Percentiles rank a stretch among this genome's conserved stretches.
These are phyloP conservation scores for Melieria crassipennis DNA, from an alignment of 2,888 invertebrate species.

Conservation along the genomic window DNA sequence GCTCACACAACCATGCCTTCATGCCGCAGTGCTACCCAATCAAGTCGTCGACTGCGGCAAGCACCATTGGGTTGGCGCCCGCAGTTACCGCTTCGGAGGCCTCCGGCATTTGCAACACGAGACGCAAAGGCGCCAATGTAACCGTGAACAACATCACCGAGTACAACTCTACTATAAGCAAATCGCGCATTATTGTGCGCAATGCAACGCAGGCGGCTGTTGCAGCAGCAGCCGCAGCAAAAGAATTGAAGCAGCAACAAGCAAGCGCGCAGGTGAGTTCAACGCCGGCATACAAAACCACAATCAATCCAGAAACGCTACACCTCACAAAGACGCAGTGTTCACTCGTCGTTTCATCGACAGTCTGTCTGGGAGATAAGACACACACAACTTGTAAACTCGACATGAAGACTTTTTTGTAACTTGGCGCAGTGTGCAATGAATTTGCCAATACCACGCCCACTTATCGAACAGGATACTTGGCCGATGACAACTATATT, in stretches of 20 bases:
- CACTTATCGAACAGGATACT: no score
- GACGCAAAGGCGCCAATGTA: constrained; percentile 16
- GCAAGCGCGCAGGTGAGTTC: constrained; percentile 50
- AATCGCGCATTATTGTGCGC: constrained; percentile 37
- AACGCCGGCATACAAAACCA: no score
- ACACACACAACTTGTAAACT: no score
- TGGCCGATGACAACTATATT: no score
- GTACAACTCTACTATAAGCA: constrained; percentile 2
- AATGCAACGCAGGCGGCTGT: constrained; percentile 39
- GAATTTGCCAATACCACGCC: no score
- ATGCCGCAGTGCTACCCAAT: constrained; percentile 45
- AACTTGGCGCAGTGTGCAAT: no score
- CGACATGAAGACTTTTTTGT: no score
- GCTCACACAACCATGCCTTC: constrained; percentile 53
- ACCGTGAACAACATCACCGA: neutral
- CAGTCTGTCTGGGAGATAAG: no score
- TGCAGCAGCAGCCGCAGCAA: constrained; percentile 42
- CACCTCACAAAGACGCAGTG: no score
- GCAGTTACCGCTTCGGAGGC: constrained; percentile 15
- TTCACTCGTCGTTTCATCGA: no score
- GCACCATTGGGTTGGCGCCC: constrained; percentile 18
- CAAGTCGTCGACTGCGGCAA: constrained; percentile 7
- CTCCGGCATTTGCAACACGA: constrained; percentile 7
- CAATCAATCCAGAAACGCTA: no score
- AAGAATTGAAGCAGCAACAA: constrained; percentile 8